A percentile compares a stretch with the other conserved stretches of the same genome.
Evolutionary conservation across 92 coral and sea anemone species (phyloP).

Genomic region (Bergia puertoricense): DNA sequence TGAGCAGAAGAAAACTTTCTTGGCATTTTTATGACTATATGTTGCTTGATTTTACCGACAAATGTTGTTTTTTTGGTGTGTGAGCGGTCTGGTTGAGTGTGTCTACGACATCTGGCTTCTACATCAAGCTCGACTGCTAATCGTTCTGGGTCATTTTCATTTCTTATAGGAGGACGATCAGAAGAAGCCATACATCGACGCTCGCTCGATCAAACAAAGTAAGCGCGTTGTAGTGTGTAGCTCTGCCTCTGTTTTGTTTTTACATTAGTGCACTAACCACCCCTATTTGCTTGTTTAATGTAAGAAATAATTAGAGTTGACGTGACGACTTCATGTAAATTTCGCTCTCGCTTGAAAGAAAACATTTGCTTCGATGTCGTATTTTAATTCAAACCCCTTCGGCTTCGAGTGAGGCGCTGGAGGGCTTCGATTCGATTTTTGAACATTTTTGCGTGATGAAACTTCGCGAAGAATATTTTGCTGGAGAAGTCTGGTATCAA

Average conservation of each 20-base stretch:
- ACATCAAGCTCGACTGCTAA: constrained; percentile 35
- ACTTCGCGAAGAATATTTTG: constrained; percentile 34
- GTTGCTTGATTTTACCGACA: background rate
- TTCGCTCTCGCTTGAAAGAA: constrained; percentile 51
- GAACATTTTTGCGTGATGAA: constrained; percentile 4
- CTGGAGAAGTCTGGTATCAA: constrained; percentile 29
- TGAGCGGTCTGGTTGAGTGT: constrained; percentile 3
- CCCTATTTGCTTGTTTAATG: constrained; percentile 87
- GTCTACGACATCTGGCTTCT: constrained; percentile 36
- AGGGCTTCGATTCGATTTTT: background rate
- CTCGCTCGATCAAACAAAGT: constrained; percentile 69
- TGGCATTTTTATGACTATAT: background rate
- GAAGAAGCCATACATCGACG: constrained; percentile 61
- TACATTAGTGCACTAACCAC: constrained; percentile 86
- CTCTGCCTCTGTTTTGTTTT: constrained; percentile 93
- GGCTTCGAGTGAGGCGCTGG: background rate
- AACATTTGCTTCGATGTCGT: constrained; percentile 33
- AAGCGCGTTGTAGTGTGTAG: constrained; percentile 59
- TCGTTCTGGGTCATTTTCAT: constrained; percentile 48
- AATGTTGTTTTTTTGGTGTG: constrained; percentile 13
- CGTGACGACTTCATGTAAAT: constrained; percentile 70
- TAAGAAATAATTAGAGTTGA: constrained; percentile 97
- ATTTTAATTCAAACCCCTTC: background rate
- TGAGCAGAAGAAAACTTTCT: constrained; percentile 19
- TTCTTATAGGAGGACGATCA: constrained; percentile 49